Base-by-base conservation (phyloP, 2,888 invertebrate genomes). In the Oscheius sp. region DNA sequence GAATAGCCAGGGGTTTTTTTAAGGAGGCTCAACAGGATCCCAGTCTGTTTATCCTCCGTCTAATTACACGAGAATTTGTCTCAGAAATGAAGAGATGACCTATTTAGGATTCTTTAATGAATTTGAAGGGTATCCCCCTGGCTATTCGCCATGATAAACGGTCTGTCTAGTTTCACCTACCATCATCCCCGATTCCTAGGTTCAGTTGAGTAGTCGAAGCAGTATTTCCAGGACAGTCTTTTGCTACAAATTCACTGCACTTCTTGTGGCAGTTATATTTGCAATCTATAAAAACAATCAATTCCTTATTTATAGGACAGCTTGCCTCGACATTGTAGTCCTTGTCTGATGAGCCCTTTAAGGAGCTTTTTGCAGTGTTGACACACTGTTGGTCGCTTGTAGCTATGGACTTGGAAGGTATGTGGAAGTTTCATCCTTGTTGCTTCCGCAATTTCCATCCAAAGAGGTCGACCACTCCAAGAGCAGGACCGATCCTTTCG, bases 231-330 rank as follows among this genome's bases (percentile, higher is more conserved):
- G 85, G 74, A 63, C 86, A 86, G 68, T 86, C 86, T 49, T 85
- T 83, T 22, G 84, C 75, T 45, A 83, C 84, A 49, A 59, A 71
- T 38, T 81, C 80, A 61, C 81, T 81, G 64, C 95, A 95, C 88
- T 95, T 95, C 87, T 94, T 92, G 88, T 96, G 95, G 72, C 93
- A 93, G 89, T 95, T 95, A 89, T 93, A 94, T 87, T 94, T 94
- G 88, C 95, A 95, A 89, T 96, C 88, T 87, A 71, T 63, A 70
- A n/a, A 44, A 8, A 5, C 9, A 17, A 6, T 54, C n/a, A 28
- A 9, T 2, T 17, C n/a, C 41, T 3, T 2, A 17, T 22, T 20
- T 8, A n/a, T 9, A 24, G 24, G 26, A 50, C 2, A 44, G 41
- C 2, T 26, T 68, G 89, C 89, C 97, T 87, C 92, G 92, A 88